Conservation (phyloP, 1,140 invertebrate species). For the Drosophila oshimai region DNA sequence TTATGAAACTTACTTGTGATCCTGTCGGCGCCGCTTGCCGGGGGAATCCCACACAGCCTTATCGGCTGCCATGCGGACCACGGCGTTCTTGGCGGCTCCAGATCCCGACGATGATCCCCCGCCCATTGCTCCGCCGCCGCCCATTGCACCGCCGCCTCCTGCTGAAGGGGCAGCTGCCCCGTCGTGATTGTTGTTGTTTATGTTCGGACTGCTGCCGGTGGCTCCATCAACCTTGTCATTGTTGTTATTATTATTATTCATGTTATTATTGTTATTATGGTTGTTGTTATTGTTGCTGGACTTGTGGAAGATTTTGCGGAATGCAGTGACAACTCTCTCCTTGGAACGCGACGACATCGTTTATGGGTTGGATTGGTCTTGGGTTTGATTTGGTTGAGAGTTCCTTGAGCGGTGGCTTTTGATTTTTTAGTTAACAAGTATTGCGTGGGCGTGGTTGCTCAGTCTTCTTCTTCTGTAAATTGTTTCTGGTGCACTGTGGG, state of each 20-base stretch:
- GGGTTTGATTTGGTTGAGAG: background rate
- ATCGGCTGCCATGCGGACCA: constrained; percentile 58
- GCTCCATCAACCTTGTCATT: constrained; percentile 84
- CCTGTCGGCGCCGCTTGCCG: constrained; percentile 69
- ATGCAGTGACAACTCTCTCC: constrained; percentile 88
- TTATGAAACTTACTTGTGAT: constrained; percentile 59
- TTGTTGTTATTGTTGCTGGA: constrained; percentile 84
- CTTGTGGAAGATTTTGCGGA: constrained; percentile 88
- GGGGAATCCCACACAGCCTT: constrained; percentile 68
- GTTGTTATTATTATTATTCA: constrained; percentile 82
- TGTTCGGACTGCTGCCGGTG: constrained; percentile 25
- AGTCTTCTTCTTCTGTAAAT: constrained; percentile 48
- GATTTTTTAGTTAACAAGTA: constrained; percentile 35
- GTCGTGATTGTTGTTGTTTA: constrained; percentile 56
- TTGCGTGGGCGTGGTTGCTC: constrained; percentile 29
- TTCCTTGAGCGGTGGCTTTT: constrained; percentile 41
- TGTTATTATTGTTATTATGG: constrained; percentile 73
- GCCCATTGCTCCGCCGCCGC: background rate
- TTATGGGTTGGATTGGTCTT: constrained; percentile 1
- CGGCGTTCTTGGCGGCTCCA: constrained; percentile 44
- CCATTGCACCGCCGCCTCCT: constrained; percentile 1
- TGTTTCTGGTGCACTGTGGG: constrained; percentile 22
- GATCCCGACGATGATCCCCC: background rate
- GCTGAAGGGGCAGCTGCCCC: constrained; percentile 12
- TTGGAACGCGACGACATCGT: constrained; percentile 90